Evolutionary conservation across 2,888 invertebrate genomes (phyloP), one percentile per base, ranked within the genome.

Genomic region (Zeuzera pyrina): DNA sequence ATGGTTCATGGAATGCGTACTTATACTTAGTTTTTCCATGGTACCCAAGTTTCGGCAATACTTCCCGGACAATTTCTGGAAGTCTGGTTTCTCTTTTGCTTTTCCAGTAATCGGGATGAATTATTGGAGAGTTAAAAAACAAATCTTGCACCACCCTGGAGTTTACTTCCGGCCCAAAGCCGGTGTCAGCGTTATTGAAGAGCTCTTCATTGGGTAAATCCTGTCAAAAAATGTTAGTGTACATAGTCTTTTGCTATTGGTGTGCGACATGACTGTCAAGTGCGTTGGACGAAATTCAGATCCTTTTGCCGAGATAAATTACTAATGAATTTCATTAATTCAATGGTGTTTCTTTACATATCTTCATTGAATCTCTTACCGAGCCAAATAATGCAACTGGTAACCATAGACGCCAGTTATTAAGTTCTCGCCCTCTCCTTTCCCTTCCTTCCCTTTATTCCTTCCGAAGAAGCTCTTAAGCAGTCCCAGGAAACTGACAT

Each of bases 1-100:
- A 81, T 0, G 81, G 81, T 41, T 79, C 79, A 28, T 81, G 79
- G 42, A 81, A 81, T 0, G 81, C 81, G 36, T 64, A 78, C 37
- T 73, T 79, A 37, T 67, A 77, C 41, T 74, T 81, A 28, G 35
- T 61, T 22, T 42, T 62, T 1, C 81, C 81, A 30, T 81, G 81
- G 39, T 79, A 81, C 0, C 79, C 73, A 5, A 81, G 58, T 31
- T 62, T 66, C 1, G 69, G 64, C 12, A 64, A 27, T 1, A 47
- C 44, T 1, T 58, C 61, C 13, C 52, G 45, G 3, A 39, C 31
- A 6, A 40, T 27, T 3, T 30, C 28, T 4, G 42, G 37, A 19
- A 58, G 26, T 30, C 15, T 11, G 12, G 39, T 60, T 29, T 49
- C 48, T 0, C 59, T 49, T 36, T 60, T 64, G 3, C 63, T 57